Evolutionary conservation across 2,113 vertebrate genomes (phyloP).

Genomic region (Neodon shergylaensis): DNA sequence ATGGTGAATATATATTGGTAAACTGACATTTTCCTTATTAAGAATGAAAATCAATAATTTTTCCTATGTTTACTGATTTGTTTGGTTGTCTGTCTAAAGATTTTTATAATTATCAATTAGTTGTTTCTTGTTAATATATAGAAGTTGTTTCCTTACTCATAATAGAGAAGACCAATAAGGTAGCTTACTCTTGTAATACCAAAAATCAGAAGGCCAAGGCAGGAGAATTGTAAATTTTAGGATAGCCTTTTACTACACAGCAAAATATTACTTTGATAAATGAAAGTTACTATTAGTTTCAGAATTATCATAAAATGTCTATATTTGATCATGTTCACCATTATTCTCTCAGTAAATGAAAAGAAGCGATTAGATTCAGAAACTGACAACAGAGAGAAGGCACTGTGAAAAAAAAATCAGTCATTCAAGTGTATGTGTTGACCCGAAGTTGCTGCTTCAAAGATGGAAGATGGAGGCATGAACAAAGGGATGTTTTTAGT

Average conservation of each 20-base stretch:
- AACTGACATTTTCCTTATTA: not conserved
- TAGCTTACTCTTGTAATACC: not conserved
- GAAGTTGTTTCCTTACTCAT: slow-evolving; percentile 7
- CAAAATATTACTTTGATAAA: not conserved
- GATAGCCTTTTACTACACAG: not conserved
- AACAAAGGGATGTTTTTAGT: not conserved
- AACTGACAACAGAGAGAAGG: not conserved
- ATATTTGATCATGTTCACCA: not conserved
- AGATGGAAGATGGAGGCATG: not conserved
- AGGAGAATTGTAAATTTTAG: not conserved
- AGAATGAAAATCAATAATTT: slow-evolving; percentile 12
- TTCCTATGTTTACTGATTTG: not conserved
- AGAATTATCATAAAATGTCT: not conserved
- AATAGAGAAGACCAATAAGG: not conserved
- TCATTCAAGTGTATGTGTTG: not conserved
- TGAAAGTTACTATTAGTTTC: slow-evolving; percentile 1
- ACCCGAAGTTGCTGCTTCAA: not conserved
- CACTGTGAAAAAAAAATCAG: not conserved
- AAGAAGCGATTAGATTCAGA: not conserved
- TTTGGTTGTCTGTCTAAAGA: not conserved
- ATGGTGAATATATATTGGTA: not conserved
- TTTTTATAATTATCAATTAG: not conserved
- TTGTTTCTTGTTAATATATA: not conserved
- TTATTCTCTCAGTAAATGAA: not conserved
- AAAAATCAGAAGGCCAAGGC: not conserved